Evolutionary conservation across 2,888 invertebrate species (phyloP), one percentile per base, ranked within the genome.

Genomic region (Xestia sexstrigata): DNA sequence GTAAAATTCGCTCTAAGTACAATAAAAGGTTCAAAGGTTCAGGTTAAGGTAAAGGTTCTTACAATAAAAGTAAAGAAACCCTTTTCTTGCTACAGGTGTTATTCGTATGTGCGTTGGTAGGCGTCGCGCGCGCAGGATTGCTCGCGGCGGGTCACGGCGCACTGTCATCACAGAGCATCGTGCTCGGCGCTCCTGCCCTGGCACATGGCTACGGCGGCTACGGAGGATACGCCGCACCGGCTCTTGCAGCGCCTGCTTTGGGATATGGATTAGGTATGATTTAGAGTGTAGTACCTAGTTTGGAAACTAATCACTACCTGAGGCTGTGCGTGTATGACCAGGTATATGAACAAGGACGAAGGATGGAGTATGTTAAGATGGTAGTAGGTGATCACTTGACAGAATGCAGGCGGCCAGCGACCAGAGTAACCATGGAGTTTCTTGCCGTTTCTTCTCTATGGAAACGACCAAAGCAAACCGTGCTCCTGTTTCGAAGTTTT

Each of bases 121-220:
- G 94, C 86, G 92, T 97, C 42, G 96, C 96, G 20, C 95, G 94
- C 71, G 97, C 96, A 42, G 97, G 97, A 1, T 89, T 97, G 76
- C 95, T 95, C 66, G 95, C 93, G 17, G 92, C 91, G 45, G 96
- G 93, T 45, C 96, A 96, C 78, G 96, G 95, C 1, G 96, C 95
- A 39, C 86, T 96, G 42, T 96, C 96, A 9, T 92, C 95, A 13
- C 95, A 95, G 82, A 95, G 95, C 88, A 92, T 96, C 79, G 93
- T 97, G 6, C 88, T 97, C 35, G 97, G 96, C 4, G 95, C 93
- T 0, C 94, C 93, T 1, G 95, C 92, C 5, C 85, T 94, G 35
- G 91, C 92, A n/a, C 92, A 92, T 30, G 94, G 92, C 3, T 92
- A 93, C 58, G 94, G 82, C 9, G 86, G 83, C 9, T 85, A 86